phyloP scores from a whole-genome alignment of 2,888 invertebrate genomes.

The Clusia tigrina region DNA sequence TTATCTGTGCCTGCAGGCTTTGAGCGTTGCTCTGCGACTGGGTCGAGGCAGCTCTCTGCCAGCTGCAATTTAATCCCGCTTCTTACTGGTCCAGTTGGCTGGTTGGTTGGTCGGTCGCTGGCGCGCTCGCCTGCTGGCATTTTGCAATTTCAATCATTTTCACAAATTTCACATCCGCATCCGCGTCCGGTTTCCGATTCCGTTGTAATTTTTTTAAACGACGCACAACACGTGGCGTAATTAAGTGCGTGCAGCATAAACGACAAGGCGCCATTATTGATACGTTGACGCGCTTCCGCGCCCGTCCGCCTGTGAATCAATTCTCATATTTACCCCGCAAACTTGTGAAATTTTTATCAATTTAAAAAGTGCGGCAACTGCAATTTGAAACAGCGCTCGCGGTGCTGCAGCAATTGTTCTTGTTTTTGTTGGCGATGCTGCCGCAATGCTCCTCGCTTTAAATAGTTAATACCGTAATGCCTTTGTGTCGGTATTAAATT shows the following conservation, averaged over 20 bases:
- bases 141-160: constrained; percentile 48
- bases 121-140: constrained; percentile 11
- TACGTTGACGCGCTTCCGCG: neutral
- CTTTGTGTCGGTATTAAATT: neutral
- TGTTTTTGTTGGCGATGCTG: neutral
- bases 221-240: neutral
- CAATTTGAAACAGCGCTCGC: neutral
- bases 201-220: neutral
- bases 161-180: constrained; percentile 49
- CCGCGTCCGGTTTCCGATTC: constrained; percentile 42
- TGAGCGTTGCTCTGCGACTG: neutral
- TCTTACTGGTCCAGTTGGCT: neutral
- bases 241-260: constrained; percentile 4
- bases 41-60: neutral
- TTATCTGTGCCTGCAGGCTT: neutral
- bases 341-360: neutral
- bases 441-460: no score
- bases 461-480: neutral
- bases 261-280: neutral
- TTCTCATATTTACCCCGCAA: neutral
- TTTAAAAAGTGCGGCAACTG: neutral
- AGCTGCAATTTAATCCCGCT: no score
- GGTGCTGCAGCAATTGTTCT: neutral
- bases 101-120: neutral
- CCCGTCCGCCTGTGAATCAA: neutral